Conservation (phyloP, 2,113 vertebrate species). For the Psilopogon haemacephalus region DNA sequence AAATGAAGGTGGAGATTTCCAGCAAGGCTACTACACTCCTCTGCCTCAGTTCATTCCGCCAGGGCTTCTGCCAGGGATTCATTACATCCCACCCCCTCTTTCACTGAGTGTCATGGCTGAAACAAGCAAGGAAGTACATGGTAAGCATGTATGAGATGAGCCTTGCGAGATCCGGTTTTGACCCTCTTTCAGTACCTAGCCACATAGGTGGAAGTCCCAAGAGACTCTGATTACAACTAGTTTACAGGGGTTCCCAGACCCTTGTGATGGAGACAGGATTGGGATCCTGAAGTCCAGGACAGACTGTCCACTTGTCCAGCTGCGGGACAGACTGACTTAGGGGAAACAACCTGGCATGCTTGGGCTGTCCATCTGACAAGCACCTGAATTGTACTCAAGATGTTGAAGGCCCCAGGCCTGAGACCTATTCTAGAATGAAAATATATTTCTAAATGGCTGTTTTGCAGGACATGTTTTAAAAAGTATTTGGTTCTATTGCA, state of each 20-base stretch:
- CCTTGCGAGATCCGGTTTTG: not conserved
- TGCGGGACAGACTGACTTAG: not conserved
- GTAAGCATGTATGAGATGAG: constrained; percentile 46
- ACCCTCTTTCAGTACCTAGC: not conserved
- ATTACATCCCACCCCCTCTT: constrained; percentile 56
- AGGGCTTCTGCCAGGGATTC: constrained; percentile 69
- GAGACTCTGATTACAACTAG: not conserved
- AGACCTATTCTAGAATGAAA: not conserved
- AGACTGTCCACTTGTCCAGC: not conserved
- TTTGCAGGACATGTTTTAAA: not conserved
- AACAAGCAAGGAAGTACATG: constrained; percentile 40
- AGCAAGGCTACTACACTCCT: constrained; percentile 58
- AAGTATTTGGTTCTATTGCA: not conserved
- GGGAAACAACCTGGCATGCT: not conserved
- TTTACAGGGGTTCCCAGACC: not conserved
- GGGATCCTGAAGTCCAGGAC: not conserved
- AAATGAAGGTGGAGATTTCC: constrained; percentile 65
- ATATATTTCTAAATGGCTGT: not conserved
- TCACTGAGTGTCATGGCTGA: constrained; percentile 62
- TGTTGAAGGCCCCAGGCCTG: accelerated
- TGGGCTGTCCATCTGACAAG: not conserved
- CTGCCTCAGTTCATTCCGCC: constrained; percentile 65
- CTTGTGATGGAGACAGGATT: not conserved
- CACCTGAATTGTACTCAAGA: not conserved
- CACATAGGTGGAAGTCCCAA: not conserved